Conservation (phyloP, 2,797 vertebrate genomes). For the Nasua narica region DNA sequence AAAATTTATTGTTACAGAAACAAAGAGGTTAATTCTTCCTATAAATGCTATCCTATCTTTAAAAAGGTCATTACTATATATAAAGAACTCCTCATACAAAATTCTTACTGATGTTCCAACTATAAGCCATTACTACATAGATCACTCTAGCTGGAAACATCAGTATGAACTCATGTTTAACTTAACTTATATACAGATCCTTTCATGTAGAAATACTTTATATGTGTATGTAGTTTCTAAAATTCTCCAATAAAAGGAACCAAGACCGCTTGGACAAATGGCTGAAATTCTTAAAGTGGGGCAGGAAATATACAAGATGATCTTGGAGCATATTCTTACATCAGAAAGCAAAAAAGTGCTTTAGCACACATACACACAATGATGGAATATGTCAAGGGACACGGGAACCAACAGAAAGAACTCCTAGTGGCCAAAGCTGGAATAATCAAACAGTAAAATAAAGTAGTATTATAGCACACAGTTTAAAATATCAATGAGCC, state of each 20-base stretch:
- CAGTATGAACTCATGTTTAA: background rate
- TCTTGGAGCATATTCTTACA: background rate
- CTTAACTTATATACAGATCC: background rate
- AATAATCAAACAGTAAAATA: background rate
- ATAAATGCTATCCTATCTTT: background rate
- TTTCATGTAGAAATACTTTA: background rate
- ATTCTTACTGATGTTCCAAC: background rate
- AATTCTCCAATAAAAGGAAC: background rate
- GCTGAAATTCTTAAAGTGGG: background rate
- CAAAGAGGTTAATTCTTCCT: background rate
- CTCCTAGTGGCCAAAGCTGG: background rate
- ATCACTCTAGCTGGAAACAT: background rate
- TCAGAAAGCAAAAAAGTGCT: background rate
- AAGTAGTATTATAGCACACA: background rate
- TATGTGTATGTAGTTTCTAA: background rate
- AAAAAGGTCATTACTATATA: background rate
- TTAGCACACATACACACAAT: background rate
- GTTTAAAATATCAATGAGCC: background rate
- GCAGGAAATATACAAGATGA: background rate
- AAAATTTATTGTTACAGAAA: background rate
- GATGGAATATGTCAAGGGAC: background rate
- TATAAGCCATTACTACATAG: background rate
- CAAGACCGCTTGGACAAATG: background rate
- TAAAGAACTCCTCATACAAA: background rate
- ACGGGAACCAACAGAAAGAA: background rate